Conservation (phyloP, 2,888 invertebrate genomes). For the Glyphotaelius pellucidus region DNA sequence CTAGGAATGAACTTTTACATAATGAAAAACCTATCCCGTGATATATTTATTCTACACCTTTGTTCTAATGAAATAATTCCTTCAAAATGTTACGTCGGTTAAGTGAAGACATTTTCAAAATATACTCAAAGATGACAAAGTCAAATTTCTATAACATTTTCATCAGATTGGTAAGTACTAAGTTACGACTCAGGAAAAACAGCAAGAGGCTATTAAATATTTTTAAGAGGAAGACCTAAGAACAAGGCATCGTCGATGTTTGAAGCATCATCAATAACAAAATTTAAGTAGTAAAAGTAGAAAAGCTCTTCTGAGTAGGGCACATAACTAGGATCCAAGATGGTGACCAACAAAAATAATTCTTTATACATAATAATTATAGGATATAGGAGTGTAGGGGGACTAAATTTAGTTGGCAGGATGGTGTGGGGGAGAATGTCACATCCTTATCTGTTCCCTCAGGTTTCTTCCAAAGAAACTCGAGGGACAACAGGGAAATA, state of each 20-base stretch:
- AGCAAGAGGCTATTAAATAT: not conserved
- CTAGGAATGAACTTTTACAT: not conserved
- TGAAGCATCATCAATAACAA: no score
- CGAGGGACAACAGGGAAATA: not conserved
- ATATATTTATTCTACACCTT: not conserved
- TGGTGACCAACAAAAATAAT: not conserved
- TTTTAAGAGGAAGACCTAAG: not conserved
- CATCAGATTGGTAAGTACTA: not conserved
- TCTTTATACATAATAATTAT: not conserved
- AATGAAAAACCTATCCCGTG: not conserved
- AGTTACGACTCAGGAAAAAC: not conserved
- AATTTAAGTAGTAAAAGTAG: not conserved
- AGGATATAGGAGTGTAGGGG: not conserved
- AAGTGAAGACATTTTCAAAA: not conserved
- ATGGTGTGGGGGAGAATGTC: not conserved
- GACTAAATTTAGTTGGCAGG: not conserved
- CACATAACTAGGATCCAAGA: not conserved
- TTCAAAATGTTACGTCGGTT: not conserved
- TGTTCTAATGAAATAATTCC: not conserved
- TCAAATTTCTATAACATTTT: not conserved
- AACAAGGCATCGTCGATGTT: no score
- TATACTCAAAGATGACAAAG: no score
- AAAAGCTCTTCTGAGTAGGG: not conserved
- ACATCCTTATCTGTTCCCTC: no score
- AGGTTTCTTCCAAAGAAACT: no score